phyloP scores from a whole-genome alignment of 2,797 vertebrate species.

The Ctenopoma multispine region DNA sequence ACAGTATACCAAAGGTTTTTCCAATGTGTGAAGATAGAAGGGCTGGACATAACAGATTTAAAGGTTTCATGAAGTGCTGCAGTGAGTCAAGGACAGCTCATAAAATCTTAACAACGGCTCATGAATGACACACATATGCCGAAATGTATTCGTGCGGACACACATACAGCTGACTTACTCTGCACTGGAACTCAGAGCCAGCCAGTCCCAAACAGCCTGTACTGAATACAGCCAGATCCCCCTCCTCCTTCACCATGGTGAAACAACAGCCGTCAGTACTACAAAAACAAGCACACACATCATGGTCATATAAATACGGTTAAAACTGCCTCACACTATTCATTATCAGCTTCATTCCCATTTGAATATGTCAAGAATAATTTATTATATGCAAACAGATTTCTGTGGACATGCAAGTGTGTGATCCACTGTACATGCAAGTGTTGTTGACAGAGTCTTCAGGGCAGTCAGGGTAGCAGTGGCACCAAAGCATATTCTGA shows the following conservation, averaged over 20 bases:
- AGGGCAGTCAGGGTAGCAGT: constrained; percentile 95
- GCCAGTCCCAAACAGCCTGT: constrained; percentile 92
- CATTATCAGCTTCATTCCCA: too few species aligned
- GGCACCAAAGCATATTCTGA: constrained; percentile 88
- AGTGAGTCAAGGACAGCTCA: constrained; percentile 38
- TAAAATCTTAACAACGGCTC: constrained; percentile 41
- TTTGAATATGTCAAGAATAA: background rate
- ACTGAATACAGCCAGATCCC: constrained; percentile 86
- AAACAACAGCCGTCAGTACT: constrained; percentile 98
- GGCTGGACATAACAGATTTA: constrained; percentile 36
- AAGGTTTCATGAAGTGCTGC: constrained; percentile 37
- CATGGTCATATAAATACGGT: background rate
- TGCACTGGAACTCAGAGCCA: constrained; percentile 96
- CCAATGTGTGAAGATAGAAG: constrained; percentile 9
- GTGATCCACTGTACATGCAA: constrained; percentile 87
- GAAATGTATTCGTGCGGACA: background rate
- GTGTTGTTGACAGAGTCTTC: constrained; percentile 94
- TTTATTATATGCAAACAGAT: background rate
- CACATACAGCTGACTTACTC: constrained; percentile 80
- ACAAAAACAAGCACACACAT: constrained; percentile 29
- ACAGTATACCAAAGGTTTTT: constrained; percentile 13
- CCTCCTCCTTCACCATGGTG: constrained; percentile 95
- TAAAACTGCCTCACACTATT: background rate
- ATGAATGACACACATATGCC: constrained; percentile 11
- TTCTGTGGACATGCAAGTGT: background rate